Evolutionary conservation across 2,888 invertebrate genomes (phyloP).

Genomic region (Nemotelus pantherinus): DNA sequence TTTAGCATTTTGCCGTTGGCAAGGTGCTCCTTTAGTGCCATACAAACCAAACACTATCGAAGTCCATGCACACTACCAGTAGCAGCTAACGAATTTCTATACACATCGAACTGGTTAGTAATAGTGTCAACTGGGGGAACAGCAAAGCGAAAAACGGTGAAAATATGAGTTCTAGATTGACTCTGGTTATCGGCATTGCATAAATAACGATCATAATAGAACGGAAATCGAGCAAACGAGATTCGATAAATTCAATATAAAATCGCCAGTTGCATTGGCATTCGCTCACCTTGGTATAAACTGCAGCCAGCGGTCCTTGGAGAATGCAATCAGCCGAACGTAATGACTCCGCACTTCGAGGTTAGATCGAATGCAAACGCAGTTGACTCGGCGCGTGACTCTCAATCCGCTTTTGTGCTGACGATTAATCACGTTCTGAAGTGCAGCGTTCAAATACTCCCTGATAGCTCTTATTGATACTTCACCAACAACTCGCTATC

Average conservation of each 20-base stretch:
- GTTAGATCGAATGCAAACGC: background rate
- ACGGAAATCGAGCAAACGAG: slow-evolving; percentile 26
- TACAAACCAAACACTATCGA: slow-evolving; percentile 16
- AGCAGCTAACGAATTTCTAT: slow-evolving; percentile 23
- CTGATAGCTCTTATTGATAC: too few species aligned
- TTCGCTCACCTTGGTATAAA: slow-evolving; percentile 32
- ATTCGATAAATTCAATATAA: slow-evolving; percentile 15
- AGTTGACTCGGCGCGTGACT: background rate
- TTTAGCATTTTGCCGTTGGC: slow-evolving; percentile 39
- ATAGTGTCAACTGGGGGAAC: background rate
- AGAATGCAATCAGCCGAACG: slow-evolving; percentile 19
- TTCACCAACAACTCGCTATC: too few species aligned
- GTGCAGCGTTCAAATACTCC: too few species aligned
- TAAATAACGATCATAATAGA: background rate
- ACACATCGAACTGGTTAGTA: background rate
- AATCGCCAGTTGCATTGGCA: slow-evolving; percentile 1
- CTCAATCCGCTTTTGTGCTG: background rate
- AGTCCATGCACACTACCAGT: background rate
- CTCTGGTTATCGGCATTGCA: slow-evolving; percentile 15
- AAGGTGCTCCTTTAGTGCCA: slow-evolving; percentile 36
- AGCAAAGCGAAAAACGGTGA: background rate
- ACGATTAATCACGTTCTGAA: too few species aligned
- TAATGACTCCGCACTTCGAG: slow-evolving; percentile 9
- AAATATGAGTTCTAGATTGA: background rate
- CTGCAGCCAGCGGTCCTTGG: slow-evolving; percentile 41